phyloP scores from a whole-genome alignment of 2,888 invertebrate genomes.

The Meghimatium bilineatum region DNA sequence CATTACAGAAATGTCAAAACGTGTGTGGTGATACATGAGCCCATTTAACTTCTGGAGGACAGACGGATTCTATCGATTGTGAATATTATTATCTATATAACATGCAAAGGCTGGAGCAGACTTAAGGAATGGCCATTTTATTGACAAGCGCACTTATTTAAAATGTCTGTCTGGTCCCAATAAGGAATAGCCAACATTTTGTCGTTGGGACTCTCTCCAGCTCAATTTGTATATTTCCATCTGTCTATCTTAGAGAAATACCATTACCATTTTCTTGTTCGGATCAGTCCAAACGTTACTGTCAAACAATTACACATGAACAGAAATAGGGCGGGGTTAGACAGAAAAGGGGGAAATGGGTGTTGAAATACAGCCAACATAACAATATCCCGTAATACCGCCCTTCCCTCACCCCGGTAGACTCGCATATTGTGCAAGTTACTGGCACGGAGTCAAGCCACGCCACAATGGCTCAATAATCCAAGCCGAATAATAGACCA shows the following conservation, averaged over 20 bases:
- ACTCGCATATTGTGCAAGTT: not conserved
- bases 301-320: not conserved
- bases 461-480: not conserved
- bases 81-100: not conserved
- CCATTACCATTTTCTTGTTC: not conserved
- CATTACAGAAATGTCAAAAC: not conserved
- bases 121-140: not conserved
- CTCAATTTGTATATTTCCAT: too few species aligned
- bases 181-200: not conserved
- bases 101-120: not conserved
- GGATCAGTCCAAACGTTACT: not conserved
- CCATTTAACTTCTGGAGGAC: not conserved
- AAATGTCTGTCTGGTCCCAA: not conserved
- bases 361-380: not conserved
- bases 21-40: not conserved
- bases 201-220: not conserved
- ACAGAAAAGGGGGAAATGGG: not conserved
- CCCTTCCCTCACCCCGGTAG: too few species aligned
- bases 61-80: not conserved
- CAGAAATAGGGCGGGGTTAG: not conserved
- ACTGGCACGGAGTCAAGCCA: constrained; percentile 11
- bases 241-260: too few species aligned
- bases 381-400: not conserved
- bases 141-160: not conserved
- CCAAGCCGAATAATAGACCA: not conserved